Percentiles rank a stretch among this genome's conserved stretches.
Evolutionary conservation across 53 echinoderm and acorn worm genomes (phyloP).

Genomic region (Antedon mediterranea): DNA sequence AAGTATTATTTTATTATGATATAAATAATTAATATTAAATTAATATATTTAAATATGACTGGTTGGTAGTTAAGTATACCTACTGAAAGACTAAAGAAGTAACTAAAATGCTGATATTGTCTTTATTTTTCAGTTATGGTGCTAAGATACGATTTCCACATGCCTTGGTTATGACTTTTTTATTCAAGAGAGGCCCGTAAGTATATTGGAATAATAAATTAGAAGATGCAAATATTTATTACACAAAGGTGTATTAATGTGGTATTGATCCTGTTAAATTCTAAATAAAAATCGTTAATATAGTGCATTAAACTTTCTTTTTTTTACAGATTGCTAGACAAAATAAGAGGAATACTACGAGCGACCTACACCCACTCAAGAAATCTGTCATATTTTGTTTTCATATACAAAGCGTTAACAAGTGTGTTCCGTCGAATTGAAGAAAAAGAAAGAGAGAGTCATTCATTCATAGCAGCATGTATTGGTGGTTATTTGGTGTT

Average conservation of each 20-base stretch:
- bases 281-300: no score
- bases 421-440: conserved; percentile 53
- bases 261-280: no score
- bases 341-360: conserved; percentile 44
- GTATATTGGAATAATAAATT: not conserved
- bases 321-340: conserved; percentile 46
- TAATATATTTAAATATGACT: no score
- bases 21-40: no score
- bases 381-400: conserved; percentile 82
- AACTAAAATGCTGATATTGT: no score
- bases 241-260: no score
- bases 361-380: conserved; percentile 73
- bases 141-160: conserved; percentile 91
- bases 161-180: conserved; percentile 95
- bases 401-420: conserved; percentile 70
- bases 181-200: conserved; percentile 90
- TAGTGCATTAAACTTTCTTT: no score
- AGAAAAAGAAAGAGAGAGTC: conserved; percentile 44
- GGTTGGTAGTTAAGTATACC: no score
- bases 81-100: no score
- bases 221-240: not conserved
- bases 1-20: no score
- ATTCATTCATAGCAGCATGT: conserved; percentile 71
- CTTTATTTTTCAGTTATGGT: conserved; percentile 46
- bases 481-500: conserved; percentile 86